Evolutionary conservation across 2,113 vertebrate species (phyloP).

Genomic region (Sinocyclocheilus maitianheensis): DNA sequence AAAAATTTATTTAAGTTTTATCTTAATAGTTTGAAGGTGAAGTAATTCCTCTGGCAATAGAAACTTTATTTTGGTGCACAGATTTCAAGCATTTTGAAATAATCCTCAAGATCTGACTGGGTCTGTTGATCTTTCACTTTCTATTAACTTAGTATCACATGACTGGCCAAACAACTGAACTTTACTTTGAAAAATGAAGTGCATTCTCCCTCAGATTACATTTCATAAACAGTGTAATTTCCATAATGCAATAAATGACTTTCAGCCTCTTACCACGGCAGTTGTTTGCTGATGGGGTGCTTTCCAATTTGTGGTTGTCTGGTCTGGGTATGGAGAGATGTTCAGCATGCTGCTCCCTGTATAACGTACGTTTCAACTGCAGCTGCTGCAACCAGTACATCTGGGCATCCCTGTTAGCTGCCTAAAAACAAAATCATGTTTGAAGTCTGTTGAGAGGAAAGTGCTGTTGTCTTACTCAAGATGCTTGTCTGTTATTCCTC

Average conservation of each 20-base stretch:
- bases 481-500: background rate
- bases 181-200: constrained; percentile 8
- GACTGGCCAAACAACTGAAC: background rate
- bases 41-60: background rate
- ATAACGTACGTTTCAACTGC: constrained; percentile 87
- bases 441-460: background rate
- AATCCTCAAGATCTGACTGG: background rate
- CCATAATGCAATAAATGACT: background rate
- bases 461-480: background rate
- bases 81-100: background rate
- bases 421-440: constrained; percentile 71
- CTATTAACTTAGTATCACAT: constrained; percentile 3
- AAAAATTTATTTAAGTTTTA: too few species aligned
- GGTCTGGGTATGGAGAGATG: constrained; percentile 53
- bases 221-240: background rate
- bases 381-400: constrained; percentile 96
- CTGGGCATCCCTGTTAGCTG: constrained; percentile 83
- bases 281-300: constrained; percentile 2
- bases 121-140: constrained; percentile 13
- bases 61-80: background rate
- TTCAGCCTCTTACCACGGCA: constrained; percentile 45
- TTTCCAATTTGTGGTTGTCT: constrained; percentile 31
- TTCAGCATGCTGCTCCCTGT: constrained; percentile 69
- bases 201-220: background rate
- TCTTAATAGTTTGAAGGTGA: background rate